Conservation (phyloP, 2,113 vertebrate species). For the Panthera leo region DNA sequence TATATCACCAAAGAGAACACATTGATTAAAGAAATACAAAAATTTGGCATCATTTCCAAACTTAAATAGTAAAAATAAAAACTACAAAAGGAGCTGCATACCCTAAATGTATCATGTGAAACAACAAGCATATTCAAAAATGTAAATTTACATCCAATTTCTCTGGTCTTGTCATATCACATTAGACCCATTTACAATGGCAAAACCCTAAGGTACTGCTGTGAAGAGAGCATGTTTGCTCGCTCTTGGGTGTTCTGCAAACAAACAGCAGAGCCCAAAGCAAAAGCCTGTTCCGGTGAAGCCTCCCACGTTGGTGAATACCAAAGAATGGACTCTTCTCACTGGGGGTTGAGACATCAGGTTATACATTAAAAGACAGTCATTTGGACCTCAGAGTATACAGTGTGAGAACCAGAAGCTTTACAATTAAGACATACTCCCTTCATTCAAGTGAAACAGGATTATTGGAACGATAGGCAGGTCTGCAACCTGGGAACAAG, state of each 20-base stretch:
- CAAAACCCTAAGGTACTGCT: constrained; percentile 85
- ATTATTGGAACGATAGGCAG: constrained; percentile 83
- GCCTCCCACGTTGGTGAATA: constrained; percentile 73
- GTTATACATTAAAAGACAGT: constrained; percentile 74
- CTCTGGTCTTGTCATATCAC: constrained; percentile 88
- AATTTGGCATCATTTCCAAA: constrained; percentile 94
- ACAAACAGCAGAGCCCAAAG: constrained; percentile 73
- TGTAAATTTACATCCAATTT: constrained; percentile 91
- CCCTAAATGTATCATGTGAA: constrained; percentile 90
- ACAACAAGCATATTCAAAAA: constrained; percentile 90
- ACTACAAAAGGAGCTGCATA: constrained; percentile 91
- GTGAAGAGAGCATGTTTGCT: constrained; percentile 75
- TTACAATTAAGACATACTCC: constrained; percentile 83
- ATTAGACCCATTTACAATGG: constrained; percentile 91
- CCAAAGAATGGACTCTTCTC: constrained; percentile 65
- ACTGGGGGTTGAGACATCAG: constrained; percentile 74
- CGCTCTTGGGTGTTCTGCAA: constrained; percentile 71
- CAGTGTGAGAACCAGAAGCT: constrained; percentile 81
- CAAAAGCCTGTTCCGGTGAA: constrained; percentile 76
- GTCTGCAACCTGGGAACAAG: constrained; percentile 82
- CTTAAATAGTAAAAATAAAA: constrained; percentile 93
- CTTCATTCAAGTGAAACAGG: constrained; percentile 87
- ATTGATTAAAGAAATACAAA: constrained; percentile 93
- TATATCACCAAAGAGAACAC: constrained; percentile 91
- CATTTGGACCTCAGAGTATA: constrained; percentile 85